These are phyloP conservation scores for Brotula barbata DNA, from an alignment of 2,797 vertebrate species.

Conservation along the genomic window DNA sequence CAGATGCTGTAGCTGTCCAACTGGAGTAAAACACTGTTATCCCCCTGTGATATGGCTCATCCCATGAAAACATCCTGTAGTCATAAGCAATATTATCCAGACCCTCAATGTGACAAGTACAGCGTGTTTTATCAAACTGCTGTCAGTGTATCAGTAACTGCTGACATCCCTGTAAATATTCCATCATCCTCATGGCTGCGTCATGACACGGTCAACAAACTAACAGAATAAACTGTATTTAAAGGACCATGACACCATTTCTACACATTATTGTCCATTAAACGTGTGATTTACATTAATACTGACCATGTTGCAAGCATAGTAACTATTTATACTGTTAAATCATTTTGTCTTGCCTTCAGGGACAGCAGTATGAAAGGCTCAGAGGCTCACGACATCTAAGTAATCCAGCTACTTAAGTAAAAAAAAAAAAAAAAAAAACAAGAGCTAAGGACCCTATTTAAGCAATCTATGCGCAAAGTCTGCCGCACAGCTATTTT, in stretches of 20 bases:
- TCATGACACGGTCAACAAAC: slow-evolving; percentile 9
- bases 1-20: slow-evolving; percentile 72
- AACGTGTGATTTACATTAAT: background rate
- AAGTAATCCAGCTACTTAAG: too few species aligned
- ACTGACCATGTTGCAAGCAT: slow-evolving; percentile 2
- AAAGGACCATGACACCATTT: background rate
- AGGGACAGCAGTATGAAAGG: background rate
- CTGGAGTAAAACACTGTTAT: slow-evolving; percentile 67
- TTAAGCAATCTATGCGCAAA: too few species aligned
- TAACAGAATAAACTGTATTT: slow-evolving; percentile 3
- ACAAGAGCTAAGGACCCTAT: too few species aligned
- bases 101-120: slow-evolving; percentile 59
- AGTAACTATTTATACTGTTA: slow-evolving; percentile 1
- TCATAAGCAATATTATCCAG: slow-evolving; percentile 57
- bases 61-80: slow-evolving; percentile 71
- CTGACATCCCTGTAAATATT: slow-evolving; percentile 52
- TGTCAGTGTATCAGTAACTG: slow-evolving; percentile 66
- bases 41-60: slow-evolving; percentile 70
- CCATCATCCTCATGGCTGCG: slow-evolving; percentile 33
- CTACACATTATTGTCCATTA: background rate
- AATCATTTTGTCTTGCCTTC: background rate
- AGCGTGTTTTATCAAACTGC: slow-evolving; percentile 56
- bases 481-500: too few species aligned
- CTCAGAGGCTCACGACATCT: too few species aligned
- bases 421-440: too few species aligned